Evolutionary conservation across 1,140 invertebrate genomes (phyloP).

Genomic region (Sipha flava): DNA sequence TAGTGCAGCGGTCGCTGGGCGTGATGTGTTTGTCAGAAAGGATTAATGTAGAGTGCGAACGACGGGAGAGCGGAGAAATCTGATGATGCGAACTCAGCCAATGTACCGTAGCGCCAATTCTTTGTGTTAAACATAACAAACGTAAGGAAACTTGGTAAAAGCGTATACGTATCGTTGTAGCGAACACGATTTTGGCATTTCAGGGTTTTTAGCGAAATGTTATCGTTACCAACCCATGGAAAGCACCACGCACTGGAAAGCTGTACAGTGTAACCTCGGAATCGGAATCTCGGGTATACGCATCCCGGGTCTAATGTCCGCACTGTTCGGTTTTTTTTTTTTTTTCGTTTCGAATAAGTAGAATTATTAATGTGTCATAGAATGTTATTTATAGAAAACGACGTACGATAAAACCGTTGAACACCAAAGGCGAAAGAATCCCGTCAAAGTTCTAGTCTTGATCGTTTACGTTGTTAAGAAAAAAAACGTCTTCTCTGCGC

Average conservation of each 20-base stretch:
- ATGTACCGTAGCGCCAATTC: not conserved
- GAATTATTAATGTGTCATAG: no score
- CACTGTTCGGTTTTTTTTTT: no score
- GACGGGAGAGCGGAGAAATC: not conserved
- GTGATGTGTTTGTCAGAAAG: constrained; percentile 17
- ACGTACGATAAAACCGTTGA: no score
- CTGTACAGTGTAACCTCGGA: not conserved
- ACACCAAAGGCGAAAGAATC: no score
- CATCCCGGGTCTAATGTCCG: no score
- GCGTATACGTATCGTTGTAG: not conserved
- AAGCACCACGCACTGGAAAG: not conserved
- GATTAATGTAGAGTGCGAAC: not conserved
- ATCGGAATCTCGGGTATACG: no score
- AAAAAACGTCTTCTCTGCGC: no score
- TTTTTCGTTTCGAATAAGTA: no score
- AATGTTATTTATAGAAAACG: no score
- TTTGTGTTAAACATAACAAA: constrained; percentile 16
- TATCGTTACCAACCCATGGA: constrained; percentile 22
- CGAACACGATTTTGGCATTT: constrained; percentile 1
- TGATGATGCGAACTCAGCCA: not conserved
- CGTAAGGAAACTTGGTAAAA: not conserved
- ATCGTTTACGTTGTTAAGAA: no score
- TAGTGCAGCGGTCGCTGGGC: no score
- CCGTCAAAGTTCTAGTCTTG: no score
- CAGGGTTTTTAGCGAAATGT: constrained; percentile 8